Evolutionary conservation across 2,113 vertebrate species (phyloP).

Genomic region (Lasiurus cinereus): DNA sequence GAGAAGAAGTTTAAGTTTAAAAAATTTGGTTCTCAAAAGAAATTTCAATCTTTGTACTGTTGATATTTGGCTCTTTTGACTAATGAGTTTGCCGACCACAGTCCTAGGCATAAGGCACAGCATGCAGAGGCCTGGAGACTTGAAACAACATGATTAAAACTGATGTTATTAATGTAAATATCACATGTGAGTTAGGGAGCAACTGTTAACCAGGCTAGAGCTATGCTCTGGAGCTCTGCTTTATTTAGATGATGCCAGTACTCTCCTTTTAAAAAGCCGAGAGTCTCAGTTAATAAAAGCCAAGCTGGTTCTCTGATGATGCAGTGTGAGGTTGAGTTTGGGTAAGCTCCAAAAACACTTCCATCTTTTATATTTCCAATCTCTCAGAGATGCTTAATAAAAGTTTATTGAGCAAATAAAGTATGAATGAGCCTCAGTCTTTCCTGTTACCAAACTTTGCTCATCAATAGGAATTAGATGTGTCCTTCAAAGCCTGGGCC

Average conservation of each 20-base stretch:
- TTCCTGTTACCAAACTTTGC: not conserved
- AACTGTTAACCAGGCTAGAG: not conserved
- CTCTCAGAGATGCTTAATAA: not conserved
- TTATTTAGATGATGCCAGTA: not conserved
- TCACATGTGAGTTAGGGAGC: not conserved
- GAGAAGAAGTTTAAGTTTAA: too few species aligned
- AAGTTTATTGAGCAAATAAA: not conserved
- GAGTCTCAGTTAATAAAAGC: not conserved
- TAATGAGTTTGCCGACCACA: too few species aligned
- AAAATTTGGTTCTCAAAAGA: too few species aligned
- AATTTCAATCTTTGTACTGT: too few species aligned
- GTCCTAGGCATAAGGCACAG: not conserved
- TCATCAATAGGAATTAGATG: not conserved
- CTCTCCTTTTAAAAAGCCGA: not conserved
- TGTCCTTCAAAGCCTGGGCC: not conserved
- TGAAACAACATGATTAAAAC: not conserved
- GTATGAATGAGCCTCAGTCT: not conserved
- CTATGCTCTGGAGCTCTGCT: not conserved
- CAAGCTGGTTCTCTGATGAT: not conserved
- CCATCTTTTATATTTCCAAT: not conserved
- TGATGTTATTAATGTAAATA: too few species aligned
- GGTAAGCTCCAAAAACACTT: not conserved
- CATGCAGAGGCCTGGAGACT: not conserved
- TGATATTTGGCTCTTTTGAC: too few species aligned
- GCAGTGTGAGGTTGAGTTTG: not conserved